Evolutionary conservation across 1,140 invertebrate genomes (phyloP), one percentile per base, ranked within the genome.

Genomic region (Trichogramma pretiosum): DNA sequence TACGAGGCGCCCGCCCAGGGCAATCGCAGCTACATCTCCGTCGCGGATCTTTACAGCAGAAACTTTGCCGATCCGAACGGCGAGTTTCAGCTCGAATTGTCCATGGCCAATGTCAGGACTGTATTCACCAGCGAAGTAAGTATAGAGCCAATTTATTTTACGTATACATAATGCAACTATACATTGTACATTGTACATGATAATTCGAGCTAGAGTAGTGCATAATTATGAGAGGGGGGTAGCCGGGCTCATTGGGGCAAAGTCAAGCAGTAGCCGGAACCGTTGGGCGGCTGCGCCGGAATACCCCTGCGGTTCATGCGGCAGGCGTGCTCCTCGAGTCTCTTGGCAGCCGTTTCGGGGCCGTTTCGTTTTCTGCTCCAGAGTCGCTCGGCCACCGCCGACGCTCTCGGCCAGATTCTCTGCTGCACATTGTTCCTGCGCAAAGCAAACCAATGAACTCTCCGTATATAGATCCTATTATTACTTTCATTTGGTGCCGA

Each of bases 281-380:
- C 81, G 54, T 75, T 82, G 0, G 81, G 75, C 1, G 88, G 87
- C 60, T 87, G 78, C 0, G 85, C 83, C 5, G 73, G 72, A 22
- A 87, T 76, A 11, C 82, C 82, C 39, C 84, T 79, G 56, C 71
- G 76, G 38, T 88, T 78, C 79, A 95, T 82, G 11, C 89, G 73
- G 67, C 92, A 95, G 10, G 83, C 70, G 53, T 93, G 88, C 63
- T 91, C 88, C 59, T 91, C 87, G 0, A 93, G 59, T 35, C 90
- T 72, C 24, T 69, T 56, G 1, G 67, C 60, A 2, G 80, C 82
- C 38, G 24, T 23, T 39, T 69, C 55, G n/a, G 66, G 70, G 8
- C 74, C 60, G 9, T 63, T 52, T 19, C 52, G 46, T n/a, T 58
- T 49, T 50, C 38, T 18, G 22, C 52, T 61, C 93, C 93, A 97